Conservation (phyloP, 2,888 invertebrate species). For the Blastobasis lacticolella region DNA sequence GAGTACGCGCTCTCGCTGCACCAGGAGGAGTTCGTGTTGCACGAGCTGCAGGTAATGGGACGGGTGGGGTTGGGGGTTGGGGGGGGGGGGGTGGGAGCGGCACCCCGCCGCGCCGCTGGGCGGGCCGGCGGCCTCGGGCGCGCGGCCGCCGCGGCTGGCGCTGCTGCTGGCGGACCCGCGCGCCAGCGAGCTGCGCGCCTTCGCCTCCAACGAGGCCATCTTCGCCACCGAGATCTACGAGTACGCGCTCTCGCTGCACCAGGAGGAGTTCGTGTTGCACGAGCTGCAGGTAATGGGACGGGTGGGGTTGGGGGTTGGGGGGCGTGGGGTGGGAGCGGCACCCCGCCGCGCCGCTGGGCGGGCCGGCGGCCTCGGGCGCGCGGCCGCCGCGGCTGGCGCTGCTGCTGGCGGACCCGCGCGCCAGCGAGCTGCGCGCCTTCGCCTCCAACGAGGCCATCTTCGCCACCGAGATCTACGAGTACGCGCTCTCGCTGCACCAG, state of each 20-base stretch:
- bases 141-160: constrained; percentile 77
- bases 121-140: constrained; percentile 60
- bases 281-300: constrained; percentile 78
- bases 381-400: constrained; percentile 80
- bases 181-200: constrained; percentile 75
- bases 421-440: constrained; percentile 77
- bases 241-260: constrained; percentile 88
- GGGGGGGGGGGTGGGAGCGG: constrained; percentile 76
- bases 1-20: constrained; percentile 92
- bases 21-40: constrained; percentile 79
- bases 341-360: constrained; percentile 40
- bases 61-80: too few relatives aligned
- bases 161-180: constrained; percentile 85
- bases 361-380: constrained; percentile 60
- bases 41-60: constrained; percentile 79
- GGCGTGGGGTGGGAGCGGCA: constrained; percentile 76
- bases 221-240: constrained; percentile 97
- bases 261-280: constrained; percentile 79
- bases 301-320: too few relatives aligned
- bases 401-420: constrained; percentile 82
- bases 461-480: constrained; percentile 97
- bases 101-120: constrained; percentile 48
- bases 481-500: constrained; percentile 86
- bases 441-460: constrained; percentile 89
- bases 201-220: constrained; percentile 87